phyloP scores from a whole-genome alignment of 2,113 vertebrate genomes.

The Corythornis madagascariensis region DNA sequence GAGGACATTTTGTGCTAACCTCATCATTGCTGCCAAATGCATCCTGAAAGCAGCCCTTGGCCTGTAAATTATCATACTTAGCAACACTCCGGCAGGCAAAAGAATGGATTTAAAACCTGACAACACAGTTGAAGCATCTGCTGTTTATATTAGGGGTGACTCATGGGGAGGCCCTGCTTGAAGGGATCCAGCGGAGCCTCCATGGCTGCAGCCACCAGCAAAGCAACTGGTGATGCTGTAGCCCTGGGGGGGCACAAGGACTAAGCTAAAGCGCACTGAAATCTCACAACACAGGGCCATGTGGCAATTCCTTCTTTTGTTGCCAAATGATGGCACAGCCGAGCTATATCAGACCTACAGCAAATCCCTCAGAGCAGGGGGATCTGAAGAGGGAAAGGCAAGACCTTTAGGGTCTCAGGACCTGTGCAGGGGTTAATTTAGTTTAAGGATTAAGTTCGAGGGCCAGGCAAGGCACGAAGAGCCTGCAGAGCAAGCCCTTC shows the following conservation, averaged over 20 bases:
- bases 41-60: neutral
- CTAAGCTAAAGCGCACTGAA: neutral
- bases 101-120: neutral
- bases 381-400: neutral
- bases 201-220: neutral
- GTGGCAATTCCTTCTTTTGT: neutral
- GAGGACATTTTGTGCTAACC: neutral
- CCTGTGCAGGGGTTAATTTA: neutral
- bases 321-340: neutral
- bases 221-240: fast-evolving
- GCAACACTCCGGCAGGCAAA: neutral
- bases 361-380: neutral
- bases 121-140: neutral
- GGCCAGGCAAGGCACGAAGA: neutral
- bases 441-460: neutral
- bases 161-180: neutral
- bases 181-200: neutral
- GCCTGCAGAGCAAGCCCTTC: no score
- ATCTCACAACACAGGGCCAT: neutral
- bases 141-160: neutral
- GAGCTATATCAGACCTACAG: neutral
- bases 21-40: neutral
- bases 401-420: neutral
- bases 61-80: constrained; percentile 19
- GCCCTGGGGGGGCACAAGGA: neutral